Evolutionary conservation across 2,113 vertebrate genomes (phyloP).

Genomic region (Microtus richardsoni): DNA sequence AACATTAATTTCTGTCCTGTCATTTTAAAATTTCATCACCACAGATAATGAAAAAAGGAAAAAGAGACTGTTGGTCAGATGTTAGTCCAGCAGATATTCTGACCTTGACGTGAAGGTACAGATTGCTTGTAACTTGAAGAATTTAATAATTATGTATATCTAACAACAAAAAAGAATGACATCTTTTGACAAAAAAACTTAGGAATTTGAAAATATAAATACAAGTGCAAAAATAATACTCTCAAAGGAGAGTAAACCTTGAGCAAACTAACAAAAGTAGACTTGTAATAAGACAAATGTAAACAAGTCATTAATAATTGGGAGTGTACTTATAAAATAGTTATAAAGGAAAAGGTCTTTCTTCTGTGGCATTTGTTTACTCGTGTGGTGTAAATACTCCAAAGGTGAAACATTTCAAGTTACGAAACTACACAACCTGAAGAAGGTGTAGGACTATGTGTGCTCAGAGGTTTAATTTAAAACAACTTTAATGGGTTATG

Average conservation of each 20-base stretch:
- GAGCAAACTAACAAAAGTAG: background rate
- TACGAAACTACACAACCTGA: background rate
- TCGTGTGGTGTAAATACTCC: background rate
- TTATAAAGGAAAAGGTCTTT: background rate
- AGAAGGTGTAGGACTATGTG: background rate
- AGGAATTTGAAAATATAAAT: background rate
- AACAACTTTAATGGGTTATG: background rate
- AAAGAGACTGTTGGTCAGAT: background rate
- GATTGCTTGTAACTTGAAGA: background rate
- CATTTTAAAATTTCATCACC: background rate
- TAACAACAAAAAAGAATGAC: background rate
- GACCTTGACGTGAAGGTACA: background rate
- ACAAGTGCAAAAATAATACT: background rate
- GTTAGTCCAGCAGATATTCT: conserved; percentile 15
- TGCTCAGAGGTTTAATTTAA: background rate
- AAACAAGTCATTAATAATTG: background rate
- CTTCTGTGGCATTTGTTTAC: background rate
- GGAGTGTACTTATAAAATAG: background rate
- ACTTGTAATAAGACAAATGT: background rate
- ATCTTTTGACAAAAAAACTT: background rate
- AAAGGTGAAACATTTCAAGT: background rate
- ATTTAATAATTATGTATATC: background rate
- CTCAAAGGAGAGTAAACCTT: background rate
- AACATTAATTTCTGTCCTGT: background rate
- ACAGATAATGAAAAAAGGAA: conserved; percentile 14